A percentile compares a stretch with the other conserved stretches of the same genome.
These are phyloP conservation scores for Notamacropus eugenii DNA, from an alignment of 2,797 vertebrate genomes.

Conservation along the genomic window DNA sequence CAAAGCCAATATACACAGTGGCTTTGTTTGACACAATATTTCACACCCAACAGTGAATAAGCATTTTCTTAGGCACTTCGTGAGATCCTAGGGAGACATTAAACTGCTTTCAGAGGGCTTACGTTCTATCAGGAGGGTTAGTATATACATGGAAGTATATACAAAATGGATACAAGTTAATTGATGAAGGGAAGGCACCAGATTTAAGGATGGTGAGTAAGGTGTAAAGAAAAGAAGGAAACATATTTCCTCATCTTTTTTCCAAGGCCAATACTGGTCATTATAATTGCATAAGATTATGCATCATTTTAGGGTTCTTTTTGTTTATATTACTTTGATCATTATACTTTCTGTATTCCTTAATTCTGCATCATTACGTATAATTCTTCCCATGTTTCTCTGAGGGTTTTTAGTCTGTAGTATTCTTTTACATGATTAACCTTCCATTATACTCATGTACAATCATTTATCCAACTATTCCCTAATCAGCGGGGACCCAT, in stretches of 20 bases:
- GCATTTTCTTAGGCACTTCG: neutral
- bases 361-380: neutral
- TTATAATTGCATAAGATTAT: neutral
- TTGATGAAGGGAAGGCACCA: neutral
- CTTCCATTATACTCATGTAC: neutral
- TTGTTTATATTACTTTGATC: neutral
- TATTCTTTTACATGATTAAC: neutral
- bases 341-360: neutral
- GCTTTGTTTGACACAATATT: neutral
- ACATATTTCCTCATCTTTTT: neutral
- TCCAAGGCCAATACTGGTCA: neutral
- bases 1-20: neutral
- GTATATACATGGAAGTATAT: neutral
- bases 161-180: neutral
- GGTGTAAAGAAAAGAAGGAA: neutral
- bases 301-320: neutral
- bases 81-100: neutral
- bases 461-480: neutral
- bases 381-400: neutral
- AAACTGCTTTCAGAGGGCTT: neutral
- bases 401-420: neutral
- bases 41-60: neutral
- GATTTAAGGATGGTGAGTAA: neutral
- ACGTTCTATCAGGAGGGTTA: neutral
- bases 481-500: neutral